Conservation (phyloP, 1,140 invertebrate species). For the Brachionus angularis region DNA sequence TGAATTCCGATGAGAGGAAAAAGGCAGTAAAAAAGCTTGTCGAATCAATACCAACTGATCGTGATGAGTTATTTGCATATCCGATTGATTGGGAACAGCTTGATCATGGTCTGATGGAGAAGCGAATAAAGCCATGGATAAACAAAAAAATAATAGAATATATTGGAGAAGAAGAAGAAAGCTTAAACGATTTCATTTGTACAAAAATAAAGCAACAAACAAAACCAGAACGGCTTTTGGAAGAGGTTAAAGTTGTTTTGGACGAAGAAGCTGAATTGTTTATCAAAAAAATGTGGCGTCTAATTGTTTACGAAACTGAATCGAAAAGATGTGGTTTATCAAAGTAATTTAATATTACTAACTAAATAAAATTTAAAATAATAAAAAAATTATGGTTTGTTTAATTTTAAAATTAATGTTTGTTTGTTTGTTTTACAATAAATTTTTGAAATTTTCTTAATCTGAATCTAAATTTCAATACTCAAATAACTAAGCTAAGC, state of each 20-base stretch:
- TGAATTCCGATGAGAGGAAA: constrained; percentile 76
- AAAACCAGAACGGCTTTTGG: constrained; percentile 83
- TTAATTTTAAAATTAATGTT: no score
- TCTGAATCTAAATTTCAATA: no score
- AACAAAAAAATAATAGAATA: constrained; percentile 99
- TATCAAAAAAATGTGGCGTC: constrained; percentile 98
- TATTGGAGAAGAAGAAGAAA: constrained; percentile 97
- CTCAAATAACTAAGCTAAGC: no score
- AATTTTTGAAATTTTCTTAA: no score
- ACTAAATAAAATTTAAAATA: no score
- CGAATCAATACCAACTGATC: constrained; percentile 95
- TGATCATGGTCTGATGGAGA: constrained; percentile 82
- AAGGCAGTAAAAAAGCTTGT: constrained; percentile 93
- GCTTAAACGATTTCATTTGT: constrained; percentile 95
- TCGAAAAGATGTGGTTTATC: constrained; percentile 65
- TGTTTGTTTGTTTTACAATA: no score
- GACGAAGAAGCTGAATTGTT: constrained; percentile 99
- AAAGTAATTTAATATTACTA: constrained; percentile 14
- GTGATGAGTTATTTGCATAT: constrained; percentile 88
- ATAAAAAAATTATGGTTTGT: no score
- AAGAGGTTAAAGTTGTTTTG: constrained; percentile 97
- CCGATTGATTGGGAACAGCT: constrained; percentile 84
- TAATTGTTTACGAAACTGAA: constrained; percentile 97
- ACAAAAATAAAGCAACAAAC: constrained; percentile 89
- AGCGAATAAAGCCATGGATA: constrained; percentile 94